Base-by-base conservation (phyloP, 1,140 invertebrate species). In the Helicoverpa zea region DNA sequence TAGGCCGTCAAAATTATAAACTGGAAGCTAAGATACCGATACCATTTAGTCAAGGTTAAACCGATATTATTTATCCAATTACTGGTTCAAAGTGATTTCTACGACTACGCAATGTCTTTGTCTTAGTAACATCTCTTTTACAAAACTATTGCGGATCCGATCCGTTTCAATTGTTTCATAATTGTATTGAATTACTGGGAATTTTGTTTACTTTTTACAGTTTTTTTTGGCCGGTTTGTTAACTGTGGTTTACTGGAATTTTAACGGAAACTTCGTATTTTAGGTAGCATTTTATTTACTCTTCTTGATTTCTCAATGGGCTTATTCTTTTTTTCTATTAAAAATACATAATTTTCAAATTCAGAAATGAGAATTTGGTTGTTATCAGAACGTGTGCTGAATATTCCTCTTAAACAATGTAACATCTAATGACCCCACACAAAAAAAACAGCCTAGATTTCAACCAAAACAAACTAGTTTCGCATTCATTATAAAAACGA, bases 71-170 rank as follows among this genome's bases (percentile, higher is more conserved):
- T 43, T 43, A 43, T 83, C 75, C 70, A 49, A 76, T 61, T 81
- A 86, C 81, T 85, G 82, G 70, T 76, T 68, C 80, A 83, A 80
- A 84, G 81, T 64, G 66, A 87, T 81, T 84, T 76, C 73, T 54
- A 61, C 64, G 64, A 64, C 87, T 86, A 86, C 83, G 83, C 81
- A 87, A 87, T 49, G 58, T 79, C 59, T 84, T 87, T 88, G 87
- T 90, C 84, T 88, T 84, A 72, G 81, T 74, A 18, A 61, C 88
- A 87, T 90, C 87, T 89, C 81, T 85, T 83, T 86, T 79, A 84
- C 81, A 86, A 88, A 87, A 82, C 80, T 74, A 47, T 83, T 83
- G 73, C 79, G 72, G 80, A 85, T 79, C 80, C 77, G 58, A 18
- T 56, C 43, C 35, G 35, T 13, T 68, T 16, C 35, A 51, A n/a